Percentiles rank a stretch among this genome's conserved stretches.
Conservation (phyloP, 2,888 invertebrate species). For the Dione vanillae region DNA sequence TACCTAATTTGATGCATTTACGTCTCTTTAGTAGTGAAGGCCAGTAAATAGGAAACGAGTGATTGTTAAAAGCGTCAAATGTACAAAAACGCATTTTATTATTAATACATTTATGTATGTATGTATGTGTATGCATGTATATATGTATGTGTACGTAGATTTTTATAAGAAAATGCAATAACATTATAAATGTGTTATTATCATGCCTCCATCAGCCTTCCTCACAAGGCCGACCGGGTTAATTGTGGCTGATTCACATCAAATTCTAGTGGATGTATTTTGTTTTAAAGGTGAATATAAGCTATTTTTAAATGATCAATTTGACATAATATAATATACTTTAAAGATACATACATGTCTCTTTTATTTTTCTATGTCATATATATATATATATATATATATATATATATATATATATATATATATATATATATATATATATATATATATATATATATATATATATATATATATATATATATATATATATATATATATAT, state of each 20-base stretch:
- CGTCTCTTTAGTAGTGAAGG: conserved; percentile 18
- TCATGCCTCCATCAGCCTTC: conserved; percentile 48
- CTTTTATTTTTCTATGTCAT: too few relatives aligned
- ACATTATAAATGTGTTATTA: conserved; percentile 50
- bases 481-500: too few relatives aligned
- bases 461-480: too few relatives aligned
- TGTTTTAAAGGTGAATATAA: conserved; percentile 42
- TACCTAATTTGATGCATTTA: conserved; percentile 17
- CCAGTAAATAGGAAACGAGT: conserved; percentile 44
- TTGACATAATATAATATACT: conserved; percentile 14
- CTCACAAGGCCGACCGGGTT: conserved; percentile 51
- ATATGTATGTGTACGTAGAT: conserved; percentile 6
- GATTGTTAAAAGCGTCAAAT: conserved; percentile 44
- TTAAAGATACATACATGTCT: background rate
- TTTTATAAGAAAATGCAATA: conserved; percentile 45
- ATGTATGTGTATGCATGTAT: background rate
- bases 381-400: too few relatives aligned
- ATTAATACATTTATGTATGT: conserved; percentile 26
- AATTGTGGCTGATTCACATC: conserved; percentile 48
- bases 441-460: too few relatives aligned
- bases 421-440: too few relatives aligned
- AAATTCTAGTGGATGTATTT: conserved; percentile 45
- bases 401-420: too few relatives aligned
- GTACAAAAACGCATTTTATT: conserved; percentile 42
- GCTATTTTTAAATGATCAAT: conserved; percentile 23